Conservation (phyloP, 2,888 invertebrate species). For the Halictus ligatus region DNA sequence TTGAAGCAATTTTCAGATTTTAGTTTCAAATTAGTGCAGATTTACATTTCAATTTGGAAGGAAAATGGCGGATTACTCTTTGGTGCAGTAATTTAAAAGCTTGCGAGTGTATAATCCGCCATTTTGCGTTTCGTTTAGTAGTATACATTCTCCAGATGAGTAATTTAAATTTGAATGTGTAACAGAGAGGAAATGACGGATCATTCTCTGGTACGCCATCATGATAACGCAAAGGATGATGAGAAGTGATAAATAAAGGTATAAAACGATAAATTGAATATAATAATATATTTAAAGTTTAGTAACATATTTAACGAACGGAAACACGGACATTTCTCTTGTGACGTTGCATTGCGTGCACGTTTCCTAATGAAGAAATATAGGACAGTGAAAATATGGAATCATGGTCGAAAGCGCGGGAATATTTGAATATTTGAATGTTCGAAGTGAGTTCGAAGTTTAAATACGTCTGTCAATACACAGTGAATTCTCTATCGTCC, state of each 20-base stretch:
- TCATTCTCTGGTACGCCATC: neutral
- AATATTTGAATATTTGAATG: neutral
- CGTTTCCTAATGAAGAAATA: neutral
- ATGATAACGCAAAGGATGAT: neutral
- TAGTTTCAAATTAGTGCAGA: neutral
- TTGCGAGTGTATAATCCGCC: neutral
- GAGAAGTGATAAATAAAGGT: neutral
- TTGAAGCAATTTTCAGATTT: neutral
- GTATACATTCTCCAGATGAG: neutral
- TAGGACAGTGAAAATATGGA: neutral
- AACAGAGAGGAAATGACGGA: neutral
- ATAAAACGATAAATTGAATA: conserved; percentile 23
- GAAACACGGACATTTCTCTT: conserved; percentile 10
- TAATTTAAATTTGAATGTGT: neutral
- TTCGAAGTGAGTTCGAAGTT: neutral
- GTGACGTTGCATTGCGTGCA: conserved; percentile 7
- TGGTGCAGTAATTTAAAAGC: too few relatives aligned
- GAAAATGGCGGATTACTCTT: neutral
- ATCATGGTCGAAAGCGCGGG: neutral
- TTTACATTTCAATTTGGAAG: neutral
- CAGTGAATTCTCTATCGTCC: neutral
- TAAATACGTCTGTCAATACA: neutral
- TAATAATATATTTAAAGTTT: conserved; percentile 39
- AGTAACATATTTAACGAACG: conserved; percentile 38
- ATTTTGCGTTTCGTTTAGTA: neutral